Evolutionary conservation across 2,888 invertebrate genomes (phyloP).

Genomic region (Eumerus sabulonum): DNA sequence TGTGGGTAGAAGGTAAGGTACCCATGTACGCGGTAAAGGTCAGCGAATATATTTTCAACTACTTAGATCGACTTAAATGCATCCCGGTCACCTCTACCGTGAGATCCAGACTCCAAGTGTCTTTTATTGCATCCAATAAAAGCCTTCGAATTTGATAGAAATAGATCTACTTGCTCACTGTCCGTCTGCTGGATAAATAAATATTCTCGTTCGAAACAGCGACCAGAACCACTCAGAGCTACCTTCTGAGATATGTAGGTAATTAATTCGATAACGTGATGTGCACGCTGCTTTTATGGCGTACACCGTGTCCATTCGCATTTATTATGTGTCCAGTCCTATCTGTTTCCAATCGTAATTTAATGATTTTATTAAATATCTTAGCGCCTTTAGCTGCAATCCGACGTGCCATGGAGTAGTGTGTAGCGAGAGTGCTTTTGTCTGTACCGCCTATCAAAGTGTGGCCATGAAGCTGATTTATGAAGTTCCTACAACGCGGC

Average conservation of each 20-base stretch:
- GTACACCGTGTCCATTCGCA: constrained; percentile 37
- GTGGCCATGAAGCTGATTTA: constrained; percentile 59
- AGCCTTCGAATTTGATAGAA: constrained; percentile 53
- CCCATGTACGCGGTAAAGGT: constrained; percentile 25
- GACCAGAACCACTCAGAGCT: constrained; percentile 37
- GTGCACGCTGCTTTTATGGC: constrained; percentile 39
- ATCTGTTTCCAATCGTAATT: constrained; percentile 45
- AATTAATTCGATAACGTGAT: constrained; percentile 63
- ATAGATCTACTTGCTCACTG: constrained; percentile 20
- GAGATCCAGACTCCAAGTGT: neutral
- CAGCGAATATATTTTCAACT: constrained; percentile 37
- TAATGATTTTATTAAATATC: constrained; percentile 42
- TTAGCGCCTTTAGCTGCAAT: constrained; percentile 22
- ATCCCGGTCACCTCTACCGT: neutral
- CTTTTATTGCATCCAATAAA: constrained; percentile 1
- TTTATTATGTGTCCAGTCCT: too few relatives aligned
- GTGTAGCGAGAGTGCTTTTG: constrained; percentile 41
- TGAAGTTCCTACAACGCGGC: constrained; percentile 21
- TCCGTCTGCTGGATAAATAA: constrained; percentile 20
- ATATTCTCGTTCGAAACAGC: constrained; percentile 18
- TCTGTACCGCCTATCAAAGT: constrained; percentile 8
- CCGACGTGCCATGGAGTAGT: constrained; percentile 20
- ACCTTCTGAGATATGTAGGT: constrained; percentile 18
- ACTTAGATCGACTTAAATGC: constrained; percentile 16
- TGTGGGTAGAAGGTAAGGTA: too few relatives aligned